phyloP scores from a whole-genome alignment of 1,140 invertebrate genomes.

The Dendroctonus valens region DNA sequence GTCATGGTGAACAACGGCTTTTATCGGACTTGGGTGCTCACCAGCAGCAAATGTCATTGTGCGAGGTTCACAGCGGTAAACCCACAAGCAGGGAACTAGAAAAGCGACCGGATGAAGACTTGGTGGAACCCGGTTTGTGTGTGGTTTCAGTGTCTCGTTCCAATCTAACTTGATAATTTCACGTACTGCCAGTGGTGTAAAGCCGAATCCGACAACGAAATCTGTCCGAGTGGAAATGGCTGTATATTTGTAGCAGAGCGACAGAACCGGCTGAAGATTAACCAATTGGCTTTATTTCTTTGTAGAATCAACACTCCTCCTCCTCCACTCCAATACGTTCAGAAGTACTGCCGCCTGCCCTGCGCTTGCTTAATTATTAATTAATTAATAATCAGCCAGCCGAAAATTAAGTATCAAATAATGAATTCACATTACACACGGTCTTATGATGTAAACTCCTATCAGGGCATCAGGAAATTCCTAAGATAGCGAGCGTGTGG shows the following conservation, averaged over 20 bases:
- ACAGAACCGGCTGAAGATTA: not conserved
- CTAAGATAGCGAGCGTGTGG: not conserved
- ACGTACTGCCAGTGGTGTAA: too few species aligned
- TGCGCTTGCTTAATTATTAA: not conserved
- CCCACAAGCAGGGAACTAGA: conserved; percentile 8
- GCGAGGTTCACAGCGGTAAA: conserved; percentile 5
- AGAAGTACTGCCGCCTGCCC: not conserved
- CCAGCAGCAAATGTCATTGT: conserved; percentile 13
- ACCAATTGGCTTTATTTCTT: too few species aligned
- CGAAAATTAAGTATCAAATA: not conserved
- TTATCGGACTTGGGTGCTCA: too few species aligned
- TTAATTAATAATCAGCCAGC: not conserved
- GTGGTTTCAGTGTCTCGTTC: too few species aligned
- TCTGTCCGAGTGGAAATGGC: conserved; percentile 20
- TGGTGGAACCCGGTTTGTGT: too few species aligned
- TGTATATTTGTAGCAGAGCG: conserved; percentile 17
- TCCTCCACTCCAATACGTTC: not conserved
- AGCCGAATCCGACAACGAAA: not conserved
- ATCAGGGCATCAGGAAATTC: not conserved
- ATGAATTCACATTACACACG: too few species aligned
- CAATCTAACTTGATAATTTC: too few species aligned
- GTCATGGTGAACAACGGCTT: too few species aligned
- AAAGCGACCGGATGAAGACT: not conserved
- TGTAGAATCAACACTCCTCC: too few species aligned
- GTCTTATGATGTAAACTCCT: conserved; percentile 14